Evolutionary conservation across 2,797 vertebrate species (phyloP).

Genomic region (Macroramphosus scolopax): DNA sequence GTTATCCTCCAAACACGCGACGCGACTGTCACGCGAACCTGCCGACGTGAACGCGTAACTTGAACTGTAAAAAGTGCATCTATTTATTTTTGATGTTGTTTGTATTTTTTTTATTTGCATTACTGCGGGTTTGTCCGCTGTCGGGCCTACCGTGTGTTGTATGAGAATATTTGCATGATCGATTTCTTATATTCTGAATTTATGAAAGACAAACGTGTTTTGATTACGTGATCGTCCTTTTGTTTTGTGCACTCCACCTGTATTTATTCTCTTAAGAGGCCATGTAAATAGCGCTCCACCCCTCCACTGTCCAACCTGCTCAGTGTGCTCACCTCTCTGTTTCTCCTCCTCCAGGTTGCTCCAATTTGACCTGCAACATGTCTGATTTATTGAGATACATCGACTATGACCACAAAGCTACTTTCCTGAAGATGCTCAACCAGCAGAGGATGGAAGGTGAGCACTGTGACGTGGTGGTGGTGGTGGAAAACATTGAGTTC

Average conservation of each 20-base stretch:
- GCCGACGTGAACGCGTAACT: neutral
- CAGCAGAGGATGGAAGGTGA: conserved; percentile 94
- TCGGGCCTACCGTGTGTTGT: conserved; percentile 36
- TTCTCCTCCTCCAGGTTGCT: conserved; percentile 50
- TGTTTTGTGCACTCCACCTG: neutral
- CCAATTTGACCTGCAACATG: conserved; percentile 79
- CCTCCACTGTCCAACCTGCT: too few species aligned
- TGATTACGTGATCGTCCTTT: too few species aligned
- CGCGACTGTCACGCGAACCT: conserved; percentile 33
- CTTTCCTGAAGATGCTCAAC: conserved; percentile 93
- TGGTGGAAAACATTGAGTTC: conserved; percentile 96
- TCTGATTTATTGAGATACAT: conserved; percentile 96
- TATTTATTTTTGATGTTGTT: conserved; percentile 8
- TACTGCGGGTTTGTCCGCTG: conserved; percentile 28
- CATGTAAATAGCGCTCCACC: conserved; percentile 45
- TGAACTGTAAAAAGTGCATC: conserved; percentile 12
- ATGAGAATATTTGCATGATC: conserved; percentile 36
- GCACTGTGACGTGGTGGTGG: conserved; percentile 94
- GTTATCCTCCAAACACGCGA: conserved; percentile 35
- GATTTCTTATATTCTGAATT: too few species aligned
- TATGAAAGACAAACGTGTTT: too few species aligned
- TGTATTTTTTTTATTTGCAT: conserved; percentile 12
- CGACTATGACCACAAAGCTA: conserved; percentile 96
- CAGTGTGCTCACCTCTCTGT: too few species aligned
- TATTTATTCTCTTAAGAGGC: conserved; percentile 11